These are phyloP conservation scores for Enteromius fasciolatus DNA, from an alignment of 2,797 vertebrate genomes.

Conservation along the genomic window DNA sequence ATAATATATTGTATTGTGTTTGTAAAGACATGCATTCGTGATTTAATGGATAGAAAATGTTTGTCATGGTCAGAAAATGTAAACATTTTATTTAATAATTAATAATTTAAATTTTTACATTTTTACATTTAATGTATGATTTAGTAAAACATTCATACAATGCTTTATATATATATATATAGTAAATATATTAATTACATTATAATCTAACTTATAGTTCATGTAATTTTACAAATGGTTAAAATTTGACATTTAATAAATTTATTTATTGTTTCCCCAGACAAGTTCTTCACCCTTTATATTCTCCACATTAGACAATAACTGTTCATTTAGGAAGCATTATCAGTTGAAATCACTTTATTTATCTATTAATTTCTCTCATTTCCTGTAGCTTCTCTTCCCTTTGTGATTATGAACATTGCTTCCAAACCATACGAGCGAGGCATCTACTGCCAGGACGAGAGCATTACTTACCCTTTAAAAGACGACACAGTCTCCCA, in stretches of 20 bases:
- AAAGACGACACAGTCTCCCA: slow-evolving; percentile 90
- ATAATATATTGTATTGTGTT: background rate
- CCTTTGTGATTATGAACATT: slow-evolving; percentile 85
- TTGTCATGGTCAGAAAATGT: background rate
- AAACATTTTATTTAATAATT: background rate
- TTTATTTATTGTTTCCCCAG: too few species aligned
- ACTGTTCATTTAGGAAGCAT: background rate
- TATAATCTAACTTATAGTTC: too few species aligned
- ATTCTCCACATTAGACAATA: background rate
- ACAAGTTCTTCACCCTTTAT: background rate
- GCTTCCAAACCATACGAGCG: slow-evolving; percentile 84
- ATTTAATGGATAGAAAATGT: background rate
- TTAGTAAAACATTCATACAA: background rate
- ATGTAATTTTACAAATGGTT: background rate
- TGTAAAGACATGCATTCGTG: background rate
- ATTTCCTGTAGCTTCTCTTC: slow-evolving; percentile 81
- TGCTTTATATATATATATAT: background rate
- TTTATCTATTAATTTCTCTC: slow-evolving; percentile 11
- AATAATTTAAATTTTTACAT: background rate
- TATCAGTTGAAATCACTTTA: background rate
- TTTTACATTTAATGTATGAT: background rate
- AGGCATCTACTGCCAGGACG: slow-evolving; percentile 88
- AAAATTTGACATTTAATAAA: background rate
- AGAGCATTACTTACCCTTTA: slow-evolving; percentile 89
- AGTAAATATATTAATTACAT: background rate